Evolutionary conservation across 2,113 vertebrate genomes (phyloP), one percentile per base, ranked within the genome.

Genomic region (Crotalus viridis): DNA sequence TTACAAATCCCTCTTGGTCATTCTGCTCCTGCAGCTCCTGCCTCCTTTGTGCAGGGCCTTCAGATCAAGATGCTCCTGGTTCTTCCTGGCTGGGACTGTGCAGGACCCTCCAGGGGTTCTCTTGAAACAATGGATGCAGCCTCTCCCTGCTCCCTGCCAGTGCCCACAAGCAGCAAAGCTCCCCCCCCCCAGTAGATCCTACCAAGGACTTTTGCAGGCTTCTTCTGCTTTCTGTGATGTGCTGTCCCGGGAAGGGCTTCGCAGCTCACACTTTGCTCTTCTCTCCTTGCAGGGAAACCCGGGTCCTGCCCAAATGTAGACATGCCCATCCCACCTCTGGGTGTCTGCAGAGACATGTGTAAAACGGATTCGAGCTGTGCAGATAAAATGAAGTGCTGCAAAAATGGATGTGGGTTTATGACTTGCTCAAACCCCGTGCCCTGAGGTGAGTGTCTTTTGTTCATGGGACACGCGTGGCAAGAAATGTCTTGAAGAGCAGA

Each of bases 341-440:
- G 69, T 8, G 0, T 39, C 7, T 81, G 69, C n/a, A 19, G 0
- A 8, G 8, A 0, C n/a, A 3, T 1, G 6, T 81, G 69, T 39
- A 0, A 2, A 19, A 1, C 17, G 17, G 69, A 81, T 21, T 39
- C 69, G 4, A 0, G 1, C 15, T 81, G 69, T 17, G 0, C 0
- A 81, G 1, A 2, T 0, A 0, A 19, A 0, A 0, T 8, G 69
- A 81, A 81, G 6, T 81, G 69, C 33, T 81, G 69, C 33, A 39
- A 1, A 39, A 81, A 81, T 39, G 69, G 69, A 33, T 81, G 69
- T 1, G 69, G 69, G 33, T 0, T 0, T 39, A 19, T 81, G n/a
- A 3, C 6, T 9, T 81, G 69, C 6, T 0, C n/a, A 21, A 0
- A 0, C 0, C 15, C 69, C 2, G 0, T 0, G 2, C 0, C 0